phyloP scores from a whole-genome alignment of 2,888 invertebrate species.

The Acanthosepion lycidas region DNA sequence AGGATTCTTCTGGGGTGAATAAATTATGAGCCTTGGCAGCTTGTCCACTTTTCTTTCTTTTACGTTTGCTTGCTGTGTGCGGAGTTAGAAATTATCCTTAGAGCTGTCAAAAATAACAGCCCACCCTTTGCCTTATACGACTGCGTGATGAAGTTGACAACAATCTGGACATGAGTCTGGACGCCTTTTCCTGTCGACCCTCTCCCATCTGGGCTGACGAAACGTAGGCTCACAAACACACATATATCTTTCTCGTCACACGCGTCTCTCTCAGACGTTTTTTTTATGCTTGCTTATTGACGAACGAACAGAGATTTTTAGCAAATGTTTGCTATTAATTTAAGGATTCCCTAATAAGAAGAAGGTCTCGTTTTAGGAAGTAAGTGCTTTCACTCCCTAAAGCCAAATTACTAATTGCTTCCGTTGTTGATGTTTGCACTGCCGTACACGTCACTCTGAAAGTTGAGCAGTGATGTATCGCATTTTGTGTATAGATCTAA shows the following conservation, averaged over 20 bases:
- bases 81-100: not conserved
- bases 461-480: not conserved
- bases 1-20: not conserved
- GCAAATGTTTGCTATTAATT: constrained; percentile 33
- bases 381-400: not conserved
- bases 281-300: not conserved
- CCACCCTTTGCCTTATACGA: not conserved
- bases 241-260: constrained; percentile 4
- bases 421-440: not conserved
- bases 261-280: not conserved
- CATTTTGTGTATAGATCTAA: not conserved
- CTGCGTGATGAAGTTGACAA: not conserved
- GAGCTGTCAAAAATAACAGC: constrained; percentile 15
- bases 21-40: not conserved
- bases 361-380: not conserved
- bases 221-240: not conserved
- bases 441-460: not conserved
- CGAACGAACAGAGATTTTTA: not conserved
- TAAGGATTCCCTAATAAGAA: not conserved
- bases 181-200: not conserved
- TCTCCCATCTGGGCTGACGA: not conserved
- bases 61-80: not conserved
- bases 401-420: constrained; percentile 6
- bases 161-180: not conserved
- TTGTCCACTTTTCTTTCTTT: not conserved